Conservation (phyloP, 2,113 vertebrate genomes). For the Tragelaphus strepsiceros region DNA sequence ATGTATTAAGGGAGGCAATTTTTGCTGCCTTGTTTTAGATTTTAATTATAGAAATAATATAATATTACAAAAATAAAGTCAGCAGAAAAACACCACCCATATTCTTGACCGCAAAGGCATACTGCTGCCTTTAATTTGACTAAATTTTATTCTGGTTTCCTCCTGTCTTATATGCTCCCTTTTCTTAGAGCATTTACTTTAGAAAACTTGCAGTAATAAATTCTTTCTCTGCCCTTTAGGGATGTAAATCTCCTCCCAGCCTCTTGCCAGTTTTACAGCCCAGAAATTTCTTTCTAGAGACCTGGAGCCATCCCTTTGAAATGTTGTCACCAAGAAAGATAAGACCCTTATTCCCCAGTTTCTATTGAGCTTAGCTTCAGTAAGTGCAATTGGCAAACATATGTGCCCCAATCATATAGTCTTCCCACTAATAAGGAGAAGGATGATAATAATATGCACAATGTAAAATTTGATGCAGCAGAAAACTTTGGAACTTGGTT, state of each 20-base stretch:
- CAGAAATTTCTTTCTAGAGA: background rate
- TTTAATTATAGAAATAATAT: background rate
- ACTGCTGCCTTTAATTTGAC: background rate
- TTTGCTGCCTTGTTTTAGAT: background rate
- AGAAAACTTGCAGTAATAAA: background rate
- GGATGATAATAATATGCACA: background rate
- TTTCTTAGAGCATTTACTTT: background rate
- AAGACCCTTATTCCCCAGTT: fast-evolving
- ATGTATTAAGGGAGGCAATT: background rate
- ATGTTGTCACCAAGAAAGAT: background rate
- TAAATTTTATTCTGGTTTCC: background rate
- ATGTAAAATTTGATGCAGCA: background rate
- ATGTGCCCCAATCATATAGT: background rate
- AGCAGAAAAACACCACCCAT: background rate
- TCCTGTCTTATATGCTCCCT: background rate
- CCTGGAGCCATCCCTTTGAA: background rate
- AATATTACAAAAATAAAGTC: background rate
- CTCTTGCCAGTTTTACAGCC: background rate
- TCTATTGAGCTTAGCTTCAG: background rate
- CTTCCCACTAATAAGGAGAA: background rate
- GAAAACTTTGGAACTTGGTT: background rate
- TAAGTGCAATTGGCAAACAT: background rate
- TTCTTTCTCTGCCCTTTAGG: background rate
- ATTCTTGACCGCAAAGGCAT: background rate
- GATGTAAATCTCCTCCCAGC: background rate